A percentile compares a stretch with the other conserved stretches of the same genome.
phyloP scores from a whole-genome alignment of 2,113 vertebrate genomes.

The Sterrhoptilus dennistouni region DNA sequence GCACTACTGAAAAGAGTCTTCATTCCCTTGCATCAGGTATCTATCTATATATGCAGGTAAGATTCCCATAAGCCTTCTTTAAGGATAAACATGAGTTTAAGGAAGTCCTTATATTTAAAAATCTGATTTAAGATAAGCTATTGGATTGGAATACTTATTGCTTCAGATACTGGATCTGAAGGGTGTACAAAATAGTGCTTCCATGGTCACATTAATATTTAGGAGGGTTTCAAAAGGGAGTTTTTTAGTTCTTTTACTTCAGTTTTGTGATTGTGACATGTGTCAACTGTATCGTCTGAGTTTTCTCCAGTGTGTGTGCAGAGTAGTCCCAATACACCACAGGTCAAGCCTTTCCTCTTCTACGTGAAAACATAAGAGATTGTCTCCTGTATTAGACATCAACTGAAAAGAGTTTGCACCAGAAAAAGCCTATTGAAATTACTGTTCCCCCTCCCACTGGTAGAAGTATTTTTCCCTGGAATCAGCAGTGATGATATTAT shows the following conservation, averaged over 20 bases:
- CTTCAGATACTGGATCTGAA: neutral
- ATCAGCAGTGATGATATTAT: neutral
- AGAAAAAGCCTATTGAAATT: neutral
- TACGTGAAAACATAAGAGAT: neutral
- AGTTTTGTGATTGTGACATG: neutral
- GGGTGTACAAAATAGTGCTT: rapidly evolving
- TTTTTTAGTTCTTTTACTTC: neutral
- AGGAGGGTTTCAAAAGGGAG: neutral
- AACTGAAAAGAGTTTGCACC: neutral
- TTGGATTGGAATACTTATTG: neutral
- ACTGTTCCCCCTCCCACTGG: neutral
- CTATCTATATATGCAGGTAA: neutral
- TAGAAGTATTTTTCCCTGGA: constrained; percentile 28
- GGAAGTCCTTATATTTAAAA: neutral
- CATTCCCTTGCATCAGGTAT: neutral
- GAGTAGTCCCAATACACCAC: neutral
- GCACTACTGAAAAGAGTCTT: neutral
- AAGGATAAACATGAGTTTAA: neutral
- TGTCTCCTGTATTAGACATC: neutral
- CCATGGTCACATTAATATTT: neutral
- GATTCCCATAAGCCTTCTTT: neutral
- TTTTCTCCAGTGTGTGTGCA: neutral
- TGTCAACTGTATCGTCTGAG: neutral
- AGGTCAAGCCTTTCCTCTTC: neutral
- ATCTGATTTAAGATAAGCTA: neutral